Evolutionary conservation across 1,140 invertebrate genomes (phyloP).

Genomic region (Melipona quadrifasciata): DNA sequence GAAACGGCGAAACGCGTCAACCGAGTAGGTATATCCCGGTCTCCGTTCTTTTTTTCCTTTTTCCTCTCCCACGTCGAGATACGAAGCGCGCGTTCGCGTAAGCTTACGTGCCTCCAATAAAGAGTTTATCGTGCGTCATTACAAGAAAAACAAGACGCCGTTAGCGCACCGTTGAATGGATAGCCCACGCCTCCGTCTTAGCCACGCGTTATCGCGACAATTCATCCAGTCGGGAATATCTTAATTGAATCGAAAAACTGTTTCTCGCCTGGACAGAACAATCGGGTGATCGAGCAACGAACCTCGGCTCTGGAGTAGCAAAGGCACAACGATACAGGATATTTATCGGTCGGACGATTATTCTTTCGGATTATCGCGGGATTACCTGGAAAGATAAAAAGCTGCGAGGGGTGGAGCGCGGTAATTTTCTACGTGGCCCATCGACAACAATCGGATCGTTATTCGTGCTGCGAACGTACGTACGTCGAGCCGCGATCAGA

Average conservation of each 20-base stretch:
- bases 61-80: background rate
- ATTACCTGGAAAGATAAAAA: background rate
- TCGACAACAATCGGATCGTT: background rate
- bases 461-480: background rate
- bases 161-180: background rate
- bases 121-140: slow-evolving; percentile 8
- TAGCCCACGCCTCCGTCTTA: background rate
- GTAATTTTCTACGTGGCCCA: background rate
- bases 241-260: slow-evolving; percentile 4
- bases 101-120: background rate
- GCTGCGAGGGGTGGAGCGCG: too few species aligned
- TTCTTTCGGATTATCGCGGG: background rate
- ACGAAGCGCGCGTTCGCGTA: background rate
- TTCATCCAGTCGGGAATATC: background rate
- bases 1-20: background rate
- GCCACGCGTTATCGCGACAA: background rate
- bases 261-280: background rate
- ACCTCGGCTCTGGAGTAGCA: background rate
- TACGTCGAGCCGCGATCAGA: background rate
- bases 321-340: background rate
- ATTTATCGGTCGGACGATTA: background rate
- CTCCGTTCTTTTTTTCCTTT: background rate
- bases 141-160: background rate
- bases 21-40: background rate
- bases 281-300: too few species aligned